A percentile compares a stretch with the other conserved stretches of the same genome.
phyloP scores from a whole-genome alignment of 1,140 invertebrate genomes.

The Drosophila prosaltans region DNA sequence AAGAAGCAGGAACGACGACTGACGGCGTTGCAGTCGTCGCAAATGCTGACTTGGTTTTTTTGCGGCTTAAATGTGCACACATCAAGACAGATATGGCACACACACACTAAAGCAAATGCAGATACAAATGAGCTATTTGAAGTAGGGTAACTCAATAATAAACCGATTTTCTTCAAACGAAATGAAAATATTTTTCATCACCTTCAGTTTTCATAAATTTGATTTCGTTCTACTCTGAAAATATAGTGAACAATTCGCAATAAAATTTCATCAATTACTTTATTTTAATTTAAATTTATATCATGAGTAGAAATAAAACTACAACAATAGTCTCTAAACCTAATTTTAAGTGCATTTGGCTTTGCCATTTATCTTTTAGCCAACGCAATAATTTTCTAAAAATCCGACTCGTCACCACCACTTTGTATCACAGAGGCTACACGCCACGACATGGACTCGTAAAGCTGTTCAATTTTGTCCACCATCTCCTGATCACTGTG shows the following conservation, averaged over 20 bases:
- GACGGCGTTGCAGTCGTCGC: constrained; percentile 45
- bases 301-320: neutral
- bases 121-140: constrained; percentile 16
- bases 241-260: neutral
- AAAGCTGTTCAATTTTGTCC: constrained; percentile 52
- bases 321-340: neutral
- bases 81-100: constrained; percentile 28
- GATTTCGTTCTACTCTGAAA: too few species aligned
- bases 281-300: neutral
- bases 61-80: constrained; percentile 71
- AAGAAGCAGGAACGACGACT: constrained; percentile 29
- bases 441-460: constrained; percentile 63
- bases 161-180: constrained; percentile 3
- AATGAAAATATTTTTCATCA: too few species aligned
- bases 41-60: constrained; percentile 70
- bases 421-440: constrained; percentile 50
- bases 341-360: neutral
- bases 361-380: neutral
- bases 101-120: constrained; percentile 14
- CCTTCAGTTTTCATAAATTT: too few species aligned
- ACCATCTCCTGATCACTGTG: constrained; percentile 65
- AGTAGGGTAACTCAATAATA: constrained; percentile 59
- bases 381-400: neutral
- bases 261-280: constrained; percentile 35
- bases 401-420: constrained; percentile 46